phyloP scores from a whole-genome alignment of 2,888 invertebrate species.

The Ethmia dodecea region DNA sequence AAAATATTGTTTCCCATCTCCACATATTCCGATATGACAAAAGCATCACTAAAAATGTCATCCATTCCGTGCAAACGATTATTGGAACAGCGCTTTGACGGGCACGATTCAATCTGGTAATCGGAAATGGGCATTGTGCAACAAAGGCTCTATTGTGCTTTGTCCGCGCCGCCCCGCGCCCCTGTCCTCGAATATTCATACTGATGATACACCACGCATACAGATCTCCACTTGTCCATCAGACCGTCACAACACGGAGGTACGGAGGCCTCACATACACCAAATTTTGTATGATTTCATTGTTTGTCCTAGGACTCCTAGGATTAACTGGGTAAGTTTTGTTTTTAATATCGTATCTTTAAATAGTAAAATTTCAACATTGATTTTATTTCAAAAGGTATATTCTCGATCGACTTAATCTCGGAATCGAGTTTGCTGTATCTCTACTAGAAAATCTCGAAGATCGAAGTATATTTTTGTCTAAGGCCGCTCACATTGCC shows the following conservation, averaged over 20 bases:
- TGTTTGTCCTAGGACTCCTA: too few species aligned
- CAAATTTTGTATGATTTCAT: too few species aligned
- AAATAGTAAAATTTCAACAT: too few species aligned
- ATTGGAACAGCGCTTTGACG: constrained; percentile 60
- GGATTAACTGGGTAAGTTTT: too few species aligned
- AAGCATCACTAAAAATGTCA: constrained; percentile 11
- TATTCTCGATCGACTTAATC: too few species aligned
- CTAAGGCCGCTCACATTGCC: too few species aligned
- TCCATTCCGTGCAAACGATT: constrained; percentile 36
- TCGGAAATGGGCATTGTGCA: constrained; percentile 75
- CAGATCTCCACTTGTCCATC: constrained; percentile 23
- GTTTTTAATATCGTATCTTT: too few species aligned
- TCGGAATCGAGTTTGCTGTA: too few species aligned
- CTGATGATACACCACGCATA: constrained; percentile 24
- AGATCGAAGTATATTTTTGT: too few species aligned
- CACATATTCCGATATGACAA: constrained; percentile 4
- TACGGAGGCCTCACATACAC: constrained; percentile 1
- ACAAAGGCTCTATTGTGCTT: constrained; percentile 68
- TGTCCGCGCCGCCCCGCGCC: constrained; percentile 23
- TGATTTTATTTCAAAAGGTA: too few species aligned
- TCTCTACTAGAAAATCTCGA: too few species aligned
- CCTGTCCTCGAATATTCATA: constrained; percentile 49
- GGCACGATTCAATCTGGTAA: constrained; percentile 73
- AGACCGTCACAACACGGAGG: constrained; percentile 13
- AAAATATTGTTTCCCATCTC: too few species aligned